Percentiles rank a stretch among this genome's conserved stretches.
Evolutionary conservation across 2,113 vertebrate species (phyloP).

Genomic region (Ochotona princeps): DNA sequence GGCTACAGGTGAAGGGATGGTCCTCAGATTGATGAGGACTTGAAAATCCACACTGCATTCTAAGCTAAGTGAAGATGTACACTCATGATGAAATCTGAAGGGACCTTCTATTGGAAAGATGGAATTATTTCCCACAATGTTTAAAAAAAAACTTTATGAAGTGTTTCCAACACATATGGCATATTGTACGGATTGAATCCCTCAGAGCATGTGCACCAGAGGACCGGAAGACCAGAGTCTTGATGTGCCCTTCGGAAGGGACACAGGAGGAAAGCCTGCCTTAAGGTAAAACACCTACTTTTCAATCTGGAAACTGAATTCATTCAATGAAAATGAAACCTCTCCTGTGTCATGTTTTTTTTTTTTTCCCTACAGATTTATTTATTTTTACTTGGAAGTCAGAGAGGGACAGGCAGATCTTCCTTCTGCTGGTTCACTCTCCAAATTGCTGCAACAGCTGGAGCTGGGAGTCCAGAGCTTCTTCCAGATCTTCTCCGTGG

Average conservation of each 20-base stretch:
- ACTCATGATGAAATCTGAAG: neutral
- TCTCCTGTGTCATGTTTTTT: neutral
- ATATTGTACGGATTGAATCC: neutral
- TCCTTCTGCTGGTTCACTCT: too few species aligned
- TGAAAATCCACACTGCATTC: neutral
- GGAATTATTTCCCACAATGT: neutral
- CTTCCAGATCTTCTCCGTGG: too few species aligned
- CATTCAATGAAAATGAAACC: neutral
- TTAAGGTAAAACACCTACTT: neutral
- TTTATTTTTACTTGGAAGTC: too few species aligned
- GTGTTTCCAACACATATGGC: neutral
- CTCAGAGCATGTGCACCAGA: neutral
- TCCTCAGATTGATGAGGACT: neutral
- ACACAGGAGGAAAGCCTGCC: neutral
- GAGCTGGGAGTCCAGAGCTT: too few species aligned
- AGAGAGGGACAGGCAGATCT: too few species aligned
- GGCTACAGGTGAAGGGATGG: neutral
- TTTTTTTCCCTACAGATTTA: too few species aligned
- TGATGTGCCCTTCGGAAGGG: neutral
- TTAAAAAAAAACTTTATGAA: neutral
- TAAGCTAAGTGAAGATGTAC: constrained; percentile 16
- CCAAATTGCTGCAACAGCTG: too few species aligned
- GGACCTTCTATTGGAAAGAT: neutral
- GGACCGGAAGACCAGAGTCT: neutral
- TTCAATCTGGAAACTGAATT: neutral